A percentile compares a stretch with the other conserved stretches of the same genome.
phyloP scores from a whole-genome alignment of 2,888 invertebrate species.

The Mimas tiliae region DNA sequence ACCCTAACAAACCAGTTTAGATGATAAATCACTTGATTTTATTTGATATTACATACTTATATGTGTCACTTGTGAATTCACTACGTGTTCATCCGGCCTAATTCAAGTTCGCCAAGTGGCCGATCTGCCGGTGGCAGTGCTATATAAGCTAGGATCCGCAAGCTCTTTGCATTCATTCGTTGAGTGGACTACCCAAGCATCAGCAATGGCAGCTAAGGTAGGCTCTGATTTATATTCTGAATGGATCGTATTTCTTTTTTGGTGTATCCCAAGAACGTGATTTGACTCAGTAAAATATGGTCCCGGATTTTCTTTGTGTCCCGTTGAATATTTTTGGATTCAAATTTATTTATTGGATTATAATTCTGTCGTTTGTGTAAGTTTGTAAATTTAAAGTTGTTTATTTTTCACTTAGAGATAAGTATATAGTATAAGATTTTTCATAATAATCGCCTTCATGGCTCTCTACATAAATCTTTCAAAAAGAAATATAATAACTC shows the following conservation, averaged over 20 bases:
- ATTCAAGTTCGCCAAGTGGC: constrained; percentile 56
- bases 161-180: constrained; percentile 55
- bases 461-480: too few species aligned
- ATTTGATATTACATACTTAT: not conserved
- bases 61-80: constrained; percentile 23
- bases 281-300: not conserved
- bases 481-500: too few species aligned
- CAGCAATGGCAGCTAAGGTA: constrained; percentile 72
- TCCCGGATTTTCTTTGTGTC: not conserved
- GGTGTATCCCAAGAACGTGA: not conserved
- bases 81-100: constrained; percentile 37
- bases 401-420: too few species aligned
- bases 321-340: not conserved
- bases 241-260: not conserved
- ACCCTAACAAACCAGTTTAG: constrained; percentile 13
- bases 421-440: too few species aligned
- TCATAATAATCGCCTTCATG: not conserved
- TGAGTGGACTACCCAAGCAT: constrained; percentile 54
- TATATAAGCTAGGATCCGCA: constrained; percentile 56
- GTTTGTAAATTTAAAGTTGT: not conserved
- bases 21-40: constrained; percentile 19
- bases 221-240: constrained; percentile 27
- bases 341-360: not conserved
- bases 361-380: not conserved
- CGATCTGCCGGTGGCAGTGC: constrained; percentile 34